These are phyloP conservation scores for Nymphicus hollandicus DNA, from an alignment of 2,113 vertebrate genomes.

Conservation along the genomic window DNA sequence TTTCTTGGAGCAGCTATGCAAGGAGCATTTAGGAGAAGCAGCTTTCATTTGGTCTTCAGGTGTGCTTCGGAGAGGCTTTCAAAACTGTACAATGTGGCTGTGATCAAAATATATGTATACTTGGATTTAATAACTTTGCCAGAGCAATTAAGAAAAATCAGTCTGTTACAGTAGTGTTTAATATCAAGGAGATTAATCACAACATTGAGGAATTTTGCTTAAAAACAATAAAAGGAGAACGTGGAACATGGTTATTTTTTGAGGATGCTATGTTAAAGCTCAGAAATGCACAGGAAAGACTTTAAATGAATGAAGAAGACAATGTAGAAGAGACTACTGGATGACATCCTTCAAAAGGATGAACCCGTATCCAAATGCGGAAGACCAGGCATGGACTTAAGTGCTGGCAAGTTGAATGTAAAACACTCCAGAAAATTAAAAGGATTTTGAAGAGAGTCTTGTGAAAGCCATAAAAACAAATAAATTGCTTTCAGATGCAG, in stretches of 20 bases:
- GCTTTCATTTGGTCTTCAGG: background rate
- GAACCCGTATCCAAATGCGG: background rate
- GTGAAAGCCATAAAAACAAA: background rate
- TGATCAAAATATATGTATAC: background rate
- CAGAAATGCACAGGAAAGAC: background rate
- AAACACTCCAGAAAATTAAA: background rate
- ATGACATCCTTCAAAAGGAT: background rate
- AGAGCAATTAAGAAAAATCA: background rate
- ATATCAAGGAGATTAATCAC: background rate
- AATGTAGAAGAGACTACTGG: background rate
- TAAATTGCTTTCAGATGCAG: background rate
- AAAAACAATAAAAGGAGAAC: background rate
- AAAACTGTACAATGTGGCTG: background rate
- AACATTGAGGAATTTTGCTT: background rate
- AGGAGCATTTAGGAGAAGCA: background rate
- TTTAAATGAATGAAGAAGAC: background rate
- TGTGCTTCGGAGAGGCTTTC: background rate
- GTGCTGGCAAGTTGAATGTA: background rate
- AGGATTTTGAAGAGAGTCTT: background rate
- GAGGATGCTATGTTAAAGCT: background rate
- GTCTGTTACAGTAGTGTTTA: background rate
- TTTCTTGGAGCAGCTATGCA: background rate
- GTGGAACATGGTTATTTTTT: rapidly evolving
- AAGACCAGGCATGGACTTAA: background rate
- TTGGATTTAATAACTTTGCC: background rate